Base-by-base conservation (phyloP, 2,888 invertebrate species). In the Acanthacorydalis orientalis region DNA sequence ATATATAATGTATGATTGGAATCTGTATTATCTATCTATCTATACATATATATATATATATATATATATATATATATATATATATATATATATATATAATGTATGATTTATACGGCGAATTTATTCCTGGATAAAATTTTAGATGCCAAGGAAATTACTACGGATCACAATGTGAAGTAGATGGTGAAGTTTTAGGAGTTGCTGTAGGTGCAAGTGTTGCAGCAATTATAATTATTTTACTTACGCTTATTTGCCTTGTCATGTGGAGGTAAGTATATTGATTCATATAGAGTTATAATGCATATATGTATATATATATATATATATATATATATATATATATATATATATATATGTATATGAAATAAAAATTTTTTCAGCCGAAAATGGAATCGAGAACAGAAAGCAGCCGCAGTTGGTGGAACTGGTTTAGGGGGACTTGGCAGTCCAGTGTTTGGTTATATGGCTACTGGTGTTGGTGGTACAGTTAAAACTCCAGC, bases 161-260 rank as follows among this genome's bases (percentile, higher is more conserved):
- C 63, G 92, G 92, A 1, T 76, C 80, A 0, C 80, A 84, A 53
- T 92, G 92, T 58, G 90, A 91, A 63, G 79, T 91, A 46, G 92
- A 92, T 62, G 91, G 90, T 1, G 91, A 91, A 67, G 90, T 92
- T 44, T 69, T 92, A 15, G 90, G 87, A 0, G 91, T 91, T 23
- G 89, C 91, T 0, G 83, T 90, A 47, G 91, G 91, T 12, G 91
- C 90, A 0, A 88, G 88, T 0, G 78, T 91, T 1, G 85, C 86
- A 1, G 92, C 92, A 1, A 77, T 90, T 2, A 77, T 91, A 38
- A 90, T 92, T 53, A 92, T 92, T 52, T 82, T 86, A 0, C 66
- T 90, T 46, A 92, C 92, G 0, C 67, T 92, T 9, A 81, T 87
- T 1, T 89, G 88, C 52, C 73, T 92, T 11, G 79, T 91, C 54